Conservation (phyloP, 2,797 vertebrate genomes). For the Phrynocephalus forsythii region DNA sequence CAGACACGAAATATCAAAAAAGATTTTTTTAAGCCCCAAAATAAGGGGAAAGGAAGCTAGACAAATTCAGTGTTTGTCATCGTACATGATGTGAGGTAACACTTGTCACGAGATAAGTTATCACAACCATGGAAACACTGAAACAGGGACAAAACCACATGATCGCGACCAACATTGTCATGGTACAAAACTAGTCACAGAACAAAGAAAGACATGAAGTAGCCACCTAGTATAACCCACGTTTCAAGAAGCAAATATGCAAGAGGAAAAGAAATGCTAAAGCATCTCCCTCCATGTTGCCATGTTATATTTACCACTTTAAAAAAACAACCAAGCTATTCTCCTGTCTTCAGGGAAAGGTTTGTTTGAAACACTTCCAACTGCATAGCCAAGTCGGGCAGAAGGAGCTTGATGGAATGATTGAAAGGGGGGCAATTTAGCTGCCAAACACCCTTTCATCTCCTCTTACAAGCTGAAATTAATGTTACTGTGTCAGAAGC, state of each 20-base stretch:
- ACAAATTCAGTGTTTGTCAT: too few species aligned
- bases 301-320: constrained; percentile 51
- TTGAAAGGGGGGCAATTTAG: constrained; percentile 62
- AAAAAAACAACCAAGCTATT: constrained; percentile 47
- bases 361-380: constrained; percentile 57
- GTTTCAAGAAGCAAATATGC: constrained; percentile 12
- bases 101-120: too few species aligned
- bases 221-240: background rate
- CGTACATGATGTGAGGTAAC: too few species aligned
- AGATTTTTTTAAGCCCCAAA: too few species aligned
- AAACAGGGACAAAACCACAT: too few species aligned
- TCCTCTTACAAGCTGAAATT: constrained; percentile 43
- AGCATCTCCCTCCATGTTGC: constrained; percentile 1
- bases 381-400: constrained; percentile 42
- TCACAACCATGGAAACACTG: too few species aligned
- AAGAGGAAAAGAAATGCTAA: constrained; percentile 49
- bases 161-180: too few species aligned
- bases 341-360: constrained; percentile 50
- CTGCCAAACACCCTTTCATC: constrained; percentile 67
- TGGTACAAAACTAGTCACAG: too few species aligned
- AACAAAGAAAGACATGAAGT: too few species aligned
- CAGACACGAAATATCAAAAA: too few species aligned
- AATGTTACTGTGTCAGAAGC: constrained; percentile 59
- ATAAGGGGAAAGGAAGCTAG: too few species aligned
- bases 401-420: constrained; percentile 57